Evolutionary conservation across 1,140 invertebrate genomes (phyloP).

Genomic region (Caenorhabditis elegans): WBcel235 BX284606.5:7753001-7753500

Average conservation of each 20-base stretch:
- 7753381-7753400: conserved; percentile 11
- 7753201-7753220: neutral
- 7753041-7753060: neutral
- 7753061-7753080: neutral
- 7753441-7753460: conserved; percentile 19
- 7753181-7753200: conserved; percentile 13
- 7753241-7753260: neutral
- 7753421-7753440: conserved; percentile 24
- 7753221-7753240: neutral
- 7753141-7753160: neutral
- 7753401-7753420: conserved; percentile 5
- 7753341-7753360: conserved; percentile 19
- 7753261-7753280: too few species aligned
- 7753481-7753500: neutral
- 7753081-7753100: neutral
- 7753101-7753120: too few species aligned
- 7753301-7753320: neutral
- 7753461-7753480: neutral
- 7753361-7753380: conserved; percentile 2
- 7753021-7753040: neutral
- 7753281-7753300: neutral
- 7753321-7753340: neutral
- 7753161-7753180: neutral
- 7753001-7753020: neutral
- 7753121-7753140: neutral